Evolutionary conservation across 2,797 vertebrate species (phyloP).

Genomic region (Psittacula derbiana): DNA sequence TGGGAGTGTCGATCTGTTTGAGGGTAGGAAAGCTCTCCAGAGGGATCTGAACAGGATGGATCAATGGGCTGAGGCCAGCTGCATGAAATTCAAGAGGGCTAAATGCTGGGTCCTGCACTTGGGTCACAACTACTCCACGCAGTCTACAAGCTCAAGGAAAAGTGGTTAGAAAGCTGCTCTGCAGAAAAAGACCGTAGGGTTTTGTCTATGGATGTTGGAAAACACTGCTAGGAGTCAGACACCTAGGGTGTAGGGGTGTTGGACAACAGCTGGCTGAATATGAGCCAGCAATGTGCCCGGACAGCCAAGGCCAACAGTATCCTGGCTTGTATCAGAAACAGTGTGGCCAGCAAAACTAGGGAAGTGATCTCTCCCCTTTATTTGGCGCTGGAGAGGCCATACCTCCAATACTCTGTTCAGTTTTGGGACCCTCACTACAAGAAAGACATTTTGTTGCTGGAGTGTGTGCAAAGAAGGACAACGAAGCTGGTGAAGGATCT

Average conservation of each 20-base stretch:
- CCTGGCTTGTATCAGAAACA: neutral
- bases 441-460: neutral
- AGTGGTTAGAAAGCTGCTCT: neutral
- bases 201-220: neutral
- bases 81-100: neutral
- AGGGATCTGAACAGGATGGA: neutral
- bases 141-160: neutral
- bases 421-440: neutral
- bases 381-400: neutral
- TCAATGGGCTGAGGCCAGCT: neutral
- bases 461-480: neutral
- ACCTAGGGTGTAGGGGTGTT: neutral
- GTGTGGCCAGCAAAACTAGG: neutral
- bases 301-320: neutral
- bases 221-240: neutral
- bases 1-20: neutral
- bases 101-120: neutral
- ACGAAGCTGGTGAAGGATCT: neutral
- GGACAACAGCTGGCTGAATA: neutral
- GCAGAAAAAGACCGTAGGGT: neutral
- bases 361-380: neutral
- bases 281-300: neutral
- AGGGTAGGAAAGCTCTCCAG: neutral
- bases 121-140: neutral
- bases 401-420: neutral